These are phyloP conservation scores for Hipposideros armiger DNA, from an alignment of 2,113 vertebrate genomes.

Conservation along the genomic window DNA sequence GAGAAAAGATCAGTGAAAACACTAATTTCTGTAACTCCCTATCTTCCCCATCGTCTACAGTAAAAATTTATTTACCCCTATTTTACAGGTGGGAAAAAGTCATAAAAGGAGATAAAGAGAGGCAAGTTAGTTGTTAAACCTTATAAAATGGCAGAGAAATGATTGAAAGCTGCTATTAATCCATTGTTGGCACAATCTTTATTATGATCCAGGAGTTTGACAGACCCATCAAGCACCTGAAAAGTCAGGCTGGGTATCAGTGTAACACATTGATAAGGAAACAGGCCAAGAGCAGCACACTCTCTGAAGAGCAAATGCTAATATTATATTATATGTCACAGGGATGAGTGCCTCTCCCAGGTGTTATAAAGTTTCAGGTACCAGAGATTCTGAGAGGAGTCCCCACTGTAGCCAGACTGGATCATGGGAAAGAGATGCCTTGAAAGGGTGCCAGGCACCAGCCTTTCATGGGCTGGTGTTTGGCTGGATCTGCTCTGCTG, in stretches of 20 bases:
- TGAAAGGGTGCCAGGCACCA: neutral
- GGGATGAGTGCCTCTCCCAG: neutral
- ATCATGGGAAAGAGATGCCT: neutral
- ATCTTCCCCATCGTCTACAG: neutral
- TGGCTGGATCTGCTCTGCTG: neutral
- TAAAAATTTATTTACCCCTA: neutral
- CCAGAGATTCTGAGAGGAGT: neutral
- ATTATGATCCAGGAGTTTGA: neutral
- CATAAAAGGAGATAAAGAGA: neutral
- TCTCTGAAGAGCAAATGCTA: neutral
- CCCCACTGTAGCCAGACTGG: neutral
- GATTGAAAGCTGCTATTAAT: neutral
- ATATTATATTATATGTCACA: neutral
- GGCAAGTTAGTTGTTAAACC: neutral
- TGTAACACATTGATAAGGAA: neutral
- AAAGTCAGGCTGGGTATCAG: neutral
- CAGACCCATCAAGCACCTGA: neutral
- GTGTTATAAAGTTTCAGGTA: neutral
- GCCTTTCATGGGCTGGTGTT: neutral
- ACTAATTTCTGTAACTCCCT: neutral
- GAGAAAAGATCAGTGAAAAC: conserved; percentile 28
- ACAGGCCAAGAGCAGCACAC: neutral
- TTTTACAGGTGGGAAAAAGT: conserved; percentile 34
- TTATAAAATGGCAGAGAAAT: neutral
- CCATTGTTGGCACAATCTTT: neutral